Conservation (phyloP, 2,113 vertebrate genomes). For the Hypocryptadius cinnamomeus region DNA sequence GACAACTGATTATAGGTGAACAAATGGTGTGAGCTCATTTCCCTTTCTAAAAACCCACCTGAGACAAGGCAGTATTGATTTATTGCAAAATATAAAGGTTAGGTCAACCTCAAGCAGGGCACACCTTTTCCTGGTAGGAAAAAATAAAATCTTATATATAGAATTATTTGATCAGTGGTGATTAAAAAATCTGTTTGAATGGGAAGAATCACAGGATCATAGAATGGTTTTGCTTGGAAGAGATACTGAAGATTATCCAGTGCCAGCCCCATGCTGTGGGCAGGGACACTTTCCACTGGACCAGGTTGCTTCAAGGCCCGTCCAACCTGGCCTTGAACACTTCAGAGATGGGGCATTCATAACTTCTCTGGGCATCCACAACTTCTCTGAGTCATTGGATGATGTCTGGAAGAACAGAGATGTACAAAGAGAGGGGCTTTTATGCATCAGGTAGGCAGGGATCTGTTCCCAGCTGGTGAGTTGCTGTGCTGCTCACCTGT, state of each 20-base stretch:
- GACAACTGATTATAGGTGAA: not conserved
- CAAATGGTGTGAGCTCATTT: not conserved
- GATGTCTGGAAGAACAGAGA: not conserved
- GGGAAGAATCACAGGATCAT: not conserved
- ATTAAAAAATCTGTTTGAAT: not conserved
- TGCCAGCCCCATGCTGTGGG: not conserved
- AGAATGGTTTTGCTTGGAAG: not conserved
- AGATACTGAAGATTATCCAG: not conserved
- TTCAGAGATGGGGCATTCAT: not conserved
- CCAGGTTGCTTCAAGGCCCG: not conserved
- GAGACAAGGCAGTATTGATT: not conserved
- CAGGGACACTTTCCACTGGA: not conserved
- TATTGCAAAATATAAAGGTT: not conserved
- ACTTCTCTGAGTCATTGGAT: not conserved
- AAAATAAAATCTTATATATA: not conserved
- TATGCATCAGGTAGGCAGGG: not conserved
- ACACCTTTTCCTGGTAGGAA: not conserved
- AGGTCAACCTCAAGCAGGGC: not conserved
- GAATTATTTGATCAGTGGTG: not conserved
- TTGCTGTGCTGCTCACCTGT: conserved; percentile 15
- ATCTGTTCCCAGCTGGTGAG: not conserved
- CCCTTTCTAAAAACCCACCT: not conserved
- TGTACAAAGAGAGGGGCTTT: not conserved
- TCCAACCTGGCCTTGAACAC: not conserved
- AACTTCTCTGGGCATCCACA: not conserved